phyloP scores from a whole-genome alignment of 2,113 vertebrate species.

The Scopus umbretta region DNA sequence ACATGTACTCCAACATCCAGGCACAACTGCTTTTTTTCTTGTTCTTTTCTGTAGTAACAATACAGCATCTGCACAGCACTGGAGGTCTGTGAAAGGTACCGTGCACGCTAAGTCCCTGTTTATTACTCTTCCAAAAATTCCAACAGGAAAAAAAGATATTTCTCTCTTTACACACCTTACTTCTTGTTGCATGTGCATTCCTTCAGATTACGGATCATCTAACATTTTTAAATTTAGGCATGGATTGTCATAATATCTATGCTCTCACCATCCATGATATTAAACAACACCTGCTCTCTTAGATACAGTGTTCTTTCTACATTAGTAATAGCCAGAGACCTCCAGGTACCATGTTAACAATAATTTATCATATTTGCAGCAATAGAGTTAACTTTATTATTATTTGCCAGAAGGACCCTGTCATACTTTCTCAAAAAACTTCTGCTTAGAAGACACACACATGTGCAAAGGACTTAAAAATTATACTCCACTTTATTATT shows the following conservation, averaged over 20 bases:
- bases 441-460: neutral
- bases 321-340: neutral
- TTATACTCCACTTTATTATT: neutral
- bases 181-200: neutral
- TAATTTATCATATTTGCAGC: neutral
- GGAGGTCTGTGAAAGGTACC: neutral
- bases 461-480: neutral
- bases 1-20: neutral
- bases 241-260: neutral
- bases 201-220: neutral
- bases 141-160: neutral
- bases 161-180: neutral
- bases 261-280: neutral
- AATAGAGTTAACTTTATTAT: neutral
- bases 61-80: neutral
- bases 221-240: neutral
- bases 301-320: neutral
- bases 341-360: neutral
- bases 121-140: neutral
- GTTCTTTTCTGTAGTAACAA: neutral
- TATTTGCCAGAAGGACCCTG: conserved; percentile 14
- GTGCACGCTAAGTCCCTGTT: neutral
- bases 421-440: neutral
- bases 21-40: neutral
- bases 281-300: conserved; percentile 26